Percentiles rank a stretch among this genome's conserved stretches.
phyloP scores from a whole-genome alignment of 2,113 vertebrate species.

The Taurulus bubalis region DNA sequence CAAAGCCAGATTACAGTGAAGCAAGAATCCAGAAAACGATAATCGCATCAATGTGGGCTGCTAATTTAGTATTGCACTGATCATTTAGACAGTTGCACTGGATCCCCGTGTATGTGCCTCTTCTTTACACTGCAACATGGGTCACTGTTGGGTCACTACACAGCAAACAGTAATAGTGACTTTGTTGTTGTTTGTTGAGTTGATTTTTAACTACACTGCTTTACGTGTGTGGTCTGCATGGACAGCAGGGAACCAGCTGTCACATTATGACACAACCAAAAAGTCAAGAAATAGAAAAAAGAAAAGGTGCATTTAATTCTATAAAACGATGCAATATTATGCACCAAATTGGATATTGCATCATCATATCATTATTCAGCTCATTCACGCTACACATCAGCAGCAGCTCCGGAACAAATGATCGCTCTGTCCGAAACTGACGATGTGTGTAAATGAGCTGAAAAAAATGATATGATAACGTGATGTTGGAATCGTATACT shows the following conservation, averaged over 20 bases:
- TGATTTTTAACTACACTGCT: background rate
- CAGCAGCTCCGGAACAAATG: too few species aligned
- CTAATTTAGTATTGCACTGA: background rate
- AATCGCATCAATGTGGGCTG: background rate
- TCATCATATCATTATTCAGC: too few species aligned
- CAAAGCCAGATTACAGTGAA: background rate
- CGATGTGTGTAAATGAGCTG: background rate
- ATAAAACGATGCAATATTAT: too few species aligned
- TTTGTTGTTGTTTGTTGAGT: background rate
- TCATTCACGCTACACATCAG: too few species aligned
- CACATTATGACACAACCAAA: background rate
- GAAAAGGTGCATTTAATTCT: background rate
- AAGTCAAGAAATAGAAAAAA: background rate
- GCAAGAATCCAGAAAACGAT: background rate
- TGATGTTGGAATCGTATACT: background rate
- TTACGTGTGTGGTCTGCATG: background rate
- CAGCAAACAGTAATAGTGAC: background rate
- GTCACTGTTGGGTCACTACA: background rate
- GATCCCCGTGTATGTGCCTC: background rate
- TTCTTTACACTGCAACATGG: background rate
- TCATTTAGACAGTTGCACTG: background rate
- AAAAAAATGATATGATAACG: background rate
- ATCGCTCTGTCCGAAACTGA: too few species aligned
- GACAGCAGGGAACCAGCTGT: constrained; percentile 22
- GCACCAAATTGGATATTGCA: too few species aligned